A percentile compares a stretch with the other conserved stretches of the same genome.
phyloP scores from a whole-genome alignment of 2,113 vertebrate genomes.

The Chauna torquata region DNA sequence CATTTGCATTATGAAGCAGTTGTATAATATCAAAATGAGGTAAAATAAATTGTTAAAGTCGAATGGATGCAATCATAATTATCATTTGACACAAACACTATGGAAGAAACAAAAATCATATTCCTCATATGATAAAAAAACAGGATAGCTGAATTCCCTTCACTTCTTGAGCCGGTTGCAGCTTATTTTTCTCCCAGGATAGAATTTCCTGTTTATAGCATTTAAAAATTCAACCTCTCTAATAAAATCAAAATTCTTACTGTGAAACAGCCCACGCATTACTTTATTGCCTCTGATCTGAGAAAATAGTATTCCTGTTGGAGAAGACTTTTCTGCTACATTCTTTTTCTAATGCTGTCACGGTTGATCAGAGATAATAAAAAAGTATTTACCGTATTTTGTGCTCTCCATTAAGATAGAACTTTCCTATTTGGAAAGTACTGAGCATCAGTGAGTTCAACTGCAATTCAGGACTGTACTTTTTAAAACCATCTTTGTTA shows the following conservation, averaged over 20 bases:
- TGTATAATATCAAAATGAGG: background rate
- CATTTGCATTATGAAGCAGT: background rate
- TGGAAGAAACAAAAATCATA: background rate
- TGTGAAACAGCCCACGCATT: background rate
- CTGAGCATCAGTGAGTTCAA: constrained; percentile 51
- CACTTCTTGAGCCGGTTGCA: background rate
- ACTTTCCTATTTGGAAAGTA: constrained; percentile 59
- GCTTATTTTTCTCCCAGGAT: background rate
- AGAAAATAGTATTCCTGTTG: background rate
- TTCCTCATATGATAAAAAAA: background rate
- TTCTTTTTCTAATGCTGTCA: constrained; percentile 45
- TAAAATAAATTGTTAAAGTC: background rate
- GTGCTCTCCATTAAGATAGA: constrained; percentile 58
- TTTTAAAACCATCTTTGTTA: constrained; percentile 58
- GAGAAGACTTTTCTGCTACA: background rate
- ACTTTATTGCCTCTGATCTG: background rate
- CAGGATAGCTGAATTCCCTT: background rate
- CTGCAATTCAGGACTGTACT: constrained; percentile 25
- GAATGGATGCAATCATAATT: background rate
- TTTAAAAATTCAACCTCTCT: constrained; percentile 26
- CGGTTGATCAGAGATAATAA: constrained; percentile 63
- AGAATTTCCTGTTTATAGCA: background rate
- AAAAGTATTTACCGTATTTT: constrained; percentile 63
- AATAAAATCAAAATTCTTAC: background rate
- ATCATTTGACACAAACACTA: background rate